These are phyloP conservation scores for Emydoidea blandingii DNA, from an alignment of 2,797 vertebrate genomes.

Conservation along the genomic window DNA sequence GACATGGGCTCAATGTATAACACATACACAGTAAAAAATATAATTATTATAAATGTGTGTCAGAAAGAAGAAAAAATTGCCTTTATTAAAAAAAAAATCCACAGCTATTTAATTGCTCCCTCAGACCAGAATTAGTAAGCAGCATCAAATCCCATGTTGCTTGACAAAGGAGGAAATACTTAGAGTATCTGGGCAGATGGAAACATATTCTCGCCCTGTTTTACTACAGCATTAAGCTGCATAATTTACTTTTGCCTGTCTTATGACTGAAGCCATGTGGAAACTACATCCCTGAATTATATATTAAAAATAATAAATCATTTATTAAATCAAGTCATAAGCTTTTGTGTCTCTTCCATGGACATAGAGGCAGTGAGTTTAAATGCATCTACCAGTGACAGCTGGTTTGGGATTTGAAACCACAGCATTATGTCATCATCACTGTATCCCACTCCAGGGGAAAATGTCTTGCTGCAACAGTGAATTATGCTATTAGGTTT, in stretches of 20 bases:
- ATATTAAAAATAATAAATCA: conserved; percentile 66
- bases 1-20: background rate
- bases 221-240: conserved; percentile 41
- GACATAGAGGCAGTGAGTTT: conserved; percentile 34
- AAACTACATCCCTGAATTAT: conserved; percentile 58
- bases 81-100: background rate
- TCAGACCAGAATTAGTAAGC: background rate
- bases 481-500: conserved; percentile 39
- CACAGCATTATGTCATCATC: conserved; percentile 56
- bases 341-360: conserved; percentile 22
- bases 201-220: background rate
- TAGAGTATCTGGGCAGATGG: conserved; percentile 14
- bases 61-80: background rate
- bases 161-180: background rate
- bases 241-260: conserved; percentile 38
- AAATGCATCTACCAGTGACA: conserved; percentile 54
- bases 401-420: conserved; percentile 72
- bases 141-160: background rate
- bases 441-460: conserved; percentile 25
- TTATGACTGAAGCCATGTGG: background rate
- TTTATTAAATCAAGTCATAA: conserved; percentile 58
- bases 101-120: conserved; percentile 1
- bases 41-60: background rate
- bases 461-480: conserved; percentile 47
- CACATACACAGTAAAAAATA: background rate